Evolutionary conservation across 2,113 vertebrate species (phyloP), one percentile per base, ranked within the genome.

Genomic region (Dasyornis broadbenti): DNA sequence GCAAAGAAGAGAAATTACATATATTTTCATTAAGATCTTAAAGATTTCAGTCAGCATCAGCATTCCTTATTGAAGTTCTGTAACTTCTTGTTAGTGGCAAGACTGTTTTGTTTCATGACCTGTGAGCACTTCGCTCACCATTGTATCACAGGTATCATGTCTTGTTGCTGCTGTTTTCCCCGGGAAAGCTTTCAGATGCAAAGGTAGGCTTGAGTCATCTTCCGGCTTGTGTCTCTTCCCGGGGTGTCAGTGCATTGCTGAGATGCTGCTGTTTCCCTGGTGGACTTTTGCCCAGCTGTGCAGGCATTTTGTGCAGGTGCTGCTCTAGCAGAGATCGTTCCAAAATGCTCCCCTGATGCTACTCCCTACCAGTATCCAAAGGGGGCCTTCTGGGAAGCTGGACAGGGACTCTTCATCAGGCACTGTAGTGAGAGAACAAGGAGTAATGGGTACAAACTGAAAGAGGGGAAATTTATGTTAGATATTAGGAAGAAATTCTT

Each of bases 241-340:
- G 0, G 15, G 22, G 5, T 20, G n/a, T 52, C 56, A 33, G 23
- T 16, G 6, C 22, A 2, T 18, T 44, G 35, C 40, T 33, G 23
- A 63, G 31, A 18, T 21, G 39, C 61, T 79, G 52, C 45, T 77
- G 13, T 50, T 54, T 35, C 39, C 65, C 54, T 37, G 56, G 37
- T 21, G 47, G 23, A 9, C 17, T 71, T 71, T 23, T 53, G 42
- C 70, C 28, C 52, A 37, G 35, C 76, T 64, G 15, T 18, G 75
- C 47, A 26, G 39, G 61, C 47, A 15, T 37, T 37, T 68, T 35
- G 24, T 14, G n/a, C 37, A 57, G 72, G 3, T 2, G 65, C 69
- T 66, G 13, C 21, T 31, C 11, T 23, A 15, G 52, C 8, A 53
- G 37, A 57, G 27, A 3, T 15, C 0, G 2, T 33, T 77, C 40